Evolutionary conservation across 2,888 invertebrate species (phyloP), one percentile per base, ranked within the genome.

Genomic region (Drosophila kuntzei): DNA sequence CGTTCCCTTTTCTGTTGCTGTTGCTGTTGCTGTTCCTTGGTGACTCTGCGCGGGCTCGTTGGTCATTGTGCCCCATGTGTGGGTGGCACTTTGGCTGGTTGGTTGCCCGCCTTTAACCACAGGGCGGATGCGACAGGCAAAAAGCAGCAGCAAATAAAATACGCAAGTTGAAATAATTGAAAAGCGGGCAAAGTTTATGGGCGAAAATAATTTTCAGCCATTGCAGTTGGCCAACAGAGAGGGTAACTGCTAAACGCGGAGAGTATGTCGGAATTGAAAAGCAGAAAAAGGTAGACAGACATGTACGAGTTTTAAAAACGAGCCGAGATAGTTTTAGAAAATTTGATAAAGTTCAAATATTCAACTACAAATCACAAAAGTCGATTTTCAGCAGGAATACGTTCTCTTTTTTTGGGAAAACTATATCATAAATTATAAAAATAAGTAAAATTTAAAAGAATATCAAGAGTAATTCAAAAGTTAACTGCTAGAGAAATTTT

Each of bases 131-230:
- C 50, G 50, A 50, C 46, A 51, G 60, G 64, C 72, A 72, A 76
- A 76, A 76, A 76, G 41, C 61, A 47, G 16, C 41, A 41, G 60
- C 73, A 60, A 79, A 79, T 75, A 79, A 79, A 76, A 68, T 68
- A 65, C 64, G 65, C 75, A 72, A 77, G 62, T 79, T 71, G 73
- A 80, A 78, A 81, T 81, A 81, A 81, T 81, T 81, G 81, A 81
- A 81, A 81, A 81, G 79, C 80, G 78, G 66, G 61, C 76, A 78
- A 81, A 80, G 80, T 80, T 81, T 80, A 79, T 81, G 79, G 69
- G 64, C 58, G 70, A 57, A 79, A 81, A 81, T 79, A 75, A 74
- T 80, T 81, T 79, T 62, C 53, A 49, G 63, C 74, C 64, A 51
- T 58, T 63, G 59, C 51, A 41, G 57, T 44, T 51, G 51, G 36